Conservation (phyloP, 1,140 invertebrate genomes). For the Metaphire vulgaris region DNA sequence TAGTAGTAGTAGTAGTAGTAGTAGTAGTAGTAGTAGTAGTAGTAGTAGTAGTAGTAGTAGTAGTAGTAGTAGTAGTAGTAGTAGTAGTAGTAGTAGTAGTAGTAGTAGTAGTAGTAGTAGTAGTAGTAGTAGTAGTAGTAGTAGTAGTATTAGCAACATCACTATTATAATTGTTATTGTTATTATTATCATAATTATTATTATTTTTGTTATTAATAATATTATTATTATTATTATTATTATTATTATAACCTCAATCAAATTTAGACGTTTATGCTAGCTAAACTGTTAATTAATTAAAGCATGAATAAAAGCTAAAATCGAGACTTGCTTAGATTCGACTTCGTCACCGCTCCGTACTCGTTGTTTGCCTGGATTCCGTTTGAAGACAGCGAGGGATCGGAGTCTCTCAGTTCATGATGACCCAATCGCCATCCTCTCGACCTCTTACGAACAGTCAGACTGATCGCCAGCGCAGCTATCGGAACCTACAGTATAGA, state of each 20-base stretch:
- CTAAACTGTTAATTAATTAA: no score
- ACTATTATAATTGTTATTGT: no score
- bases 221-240: no score
- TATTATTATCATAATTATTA: no score
- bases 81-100: slow-evolving; percentile 13
- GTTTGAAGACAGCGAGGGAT: not conserved
- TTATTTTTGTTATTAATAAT: no score
- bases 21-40: slow-evolving; percentile 16
- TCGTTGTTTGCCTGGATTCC: not conserved
- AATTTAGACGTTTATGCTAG: no score
- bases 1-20: slow-evolving; percentile 21
- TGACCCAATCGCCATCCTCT: slow-evolving; percentile 7
- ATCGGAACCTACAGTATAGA: slow-evolving; percentile 33
- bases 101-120: slow-evolving; percentile 15
- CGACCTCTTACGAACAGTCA: slow-evolving; percentile 7
- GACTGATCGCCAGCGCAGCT: slow-evolving; percentile 32
- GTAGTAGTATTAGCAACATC: no score
- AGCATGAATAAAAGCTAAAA: no score
- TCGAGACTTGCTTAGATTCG: not conserved
- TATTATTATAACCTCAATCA: no score
- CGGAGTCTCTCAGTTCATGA: slow-evolving; percentile 3
- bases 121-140: slow-evolving; percentile 23
- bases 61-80: not conserved
- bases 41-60: not conserved
- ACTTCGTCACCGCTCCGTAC: not conserved